Base-by-base conservation (phyloP, 2,888 invertebrate species). In the Carcina quercana region DNA sequence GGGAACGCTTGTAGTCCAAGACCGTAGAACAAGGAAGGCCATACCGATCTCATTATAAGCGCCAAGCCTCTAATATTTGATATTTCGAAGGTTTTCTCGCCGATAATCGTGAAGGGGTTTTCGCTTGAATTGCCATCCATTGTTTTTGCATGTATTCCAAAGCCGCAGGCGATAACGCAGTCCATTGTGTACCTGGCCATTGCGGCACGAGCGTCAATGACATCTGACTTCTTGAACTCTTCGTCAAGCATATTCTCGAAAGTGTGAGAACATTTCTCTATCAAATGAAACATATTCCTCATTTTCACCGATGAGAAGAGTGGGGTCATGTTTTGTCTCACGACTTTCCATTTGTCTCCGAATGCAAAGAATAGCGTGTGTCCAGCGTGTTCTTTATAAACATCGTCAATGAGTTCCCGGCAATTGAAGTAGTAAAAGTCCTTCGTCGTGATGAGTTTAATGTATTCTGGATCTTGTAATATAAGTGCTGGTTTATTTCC, bases 241-340 rank as follows among this genome's bases (percentile, higher is more conserved):
- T 57, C 39, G 13, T 60, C 55, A 0, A 76, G 43, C 28, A 66
- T 34, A 0, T 38, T 47, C 25, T 74, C 71, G 5, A 70, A 58
- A 0, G 38, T 42, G 8, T 42, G 30, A 1, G 58, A 36, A 28
- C 65, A 64, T 4, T 59, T 53, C 29, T 58, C 53, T 5, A 78
- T 60, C 8, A 74, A 40, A 35, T 62, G 47, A 29, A 76, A 78
- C 76, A 78, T 79, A 8, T 57, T 69, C 37, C 62, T 75, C 59
- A 76, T 69, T 42, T 74, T 76, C 0, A 61, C 47, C 0, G 70
- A 61, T 0, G 78, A 60, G 42, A 76, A 79, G 0, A 76, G 32
- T 0, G 68, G 69, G 0, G 67, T 68, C 5, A 72, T 34, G 33
- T 73, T 72, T 38, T 75, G 76, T 0, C 78, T 47, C 2, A 67